These are phyloP conservation scores for Polypedilum vanderplanki DNA, from an alignment of 1,140 invertebrate genomes.

Conservation along the genomic window DNA sequence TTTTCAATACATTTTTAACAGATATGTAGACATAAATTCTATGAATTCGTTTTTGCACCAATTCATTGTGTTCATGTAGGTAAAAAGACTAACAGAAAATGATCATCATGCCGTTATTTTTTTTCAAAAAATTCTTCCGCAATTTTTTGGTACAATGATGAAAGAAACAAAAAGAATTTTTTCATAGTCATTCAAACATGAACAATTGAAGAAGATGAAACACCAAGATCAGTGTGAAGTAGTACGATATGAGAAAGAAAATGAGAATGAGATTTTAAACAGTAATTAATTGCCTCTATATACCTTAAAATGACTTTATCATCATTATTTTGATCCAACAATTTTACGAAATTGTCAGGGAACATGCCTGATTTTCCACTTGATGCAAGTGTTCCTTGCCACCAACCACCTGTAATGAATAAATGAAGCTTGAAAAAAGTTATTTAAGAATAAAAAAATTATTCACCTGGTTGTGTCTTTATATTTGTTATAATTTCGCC, in stretches of 20 bases:
- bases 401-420: constrained; percentile 68
- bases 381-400: constrained; percentile 78
- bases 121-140: not conserved
- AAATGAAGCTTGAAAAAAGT: too few species aligned
- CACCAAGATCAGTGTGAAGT: not conserved
- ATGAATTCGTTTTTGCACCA: not conserved
- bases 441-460: too few species aligned
- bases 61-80: not conserved
- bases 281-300: not conserved
- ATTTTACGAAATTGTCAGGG: constrained; percentile 92
- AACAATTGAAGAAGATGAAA: not conserved
- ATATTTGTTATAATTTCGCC: constrained; percentile 84
- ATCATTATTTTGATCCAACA: constrained; percentile 45
- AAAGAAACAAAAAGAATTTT: not conserved
- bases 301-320: constrained; percentile 36
- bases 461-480: constrained; percentile 60
- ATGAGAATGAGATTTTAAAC: not conserved
- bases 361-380: constrained; percentile 87
- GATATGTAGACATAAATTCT: not conserved
- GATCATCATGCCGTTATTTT: constrained; percentile 4
- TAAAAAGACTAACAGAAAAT: constrained; percentile 15
- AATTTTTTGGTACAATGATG: not conserved
- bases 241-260: not conserved
- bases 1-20: not conserved
- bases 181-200: not conserved